Percentiles rank a stretch among this genome's conserved stretches.
Conservation (phyloP, 1,140 invertebrate genomes). For the Drosophila auraria region DNA sequence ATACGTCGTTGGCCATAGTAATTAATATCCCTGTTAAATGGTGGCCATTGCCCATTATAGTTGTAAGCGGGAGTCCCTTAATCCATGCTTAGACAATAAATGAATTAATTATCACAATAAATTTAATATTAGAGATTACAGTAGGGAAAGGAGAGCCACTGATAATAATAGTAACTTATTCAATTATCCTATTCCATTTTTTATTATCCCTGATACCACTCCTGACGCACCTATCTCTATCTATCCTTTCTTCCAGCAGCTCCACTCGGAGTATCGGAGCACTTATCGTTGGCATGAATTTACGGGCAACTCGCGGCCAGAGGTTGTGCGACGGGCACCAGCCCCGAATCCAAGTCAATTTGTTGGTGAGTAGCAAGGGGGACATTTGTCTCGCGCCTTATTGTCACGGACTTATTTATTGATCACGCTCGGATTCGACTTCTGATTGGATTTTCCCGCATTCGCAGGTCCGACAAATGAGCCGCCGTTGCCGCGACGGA, state of each 20-base stretch:
- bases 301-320: constrained; percentile 89
- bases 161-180: background rate
- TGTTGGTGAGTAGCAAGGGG: constrained; percentile 75
- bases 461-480: constrained; percentile 87
- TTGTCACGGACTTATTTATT: constrained; percentile 40
- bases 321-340: constrained; percentile 87
- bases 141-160: background rate
- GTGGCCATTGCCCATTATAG: background rate
- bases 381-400: constrained; percentile 25
- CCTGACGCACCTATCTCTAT: background rate
- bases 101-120: background rate
- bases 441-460: constrained; percentile 7
- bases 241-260: constrained; percentile 87
- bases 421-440: constrained; percentile 28
- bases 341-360: constrained; percentile 87
- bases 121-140: background rate
- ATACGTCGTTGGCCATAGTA: constrained; percentile 11
- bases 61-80: background rate
- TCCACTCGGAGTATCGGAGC: constrained; percentile 96
- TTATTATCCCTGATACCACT: background rate
- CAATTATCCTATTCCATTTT: too few relatives aligned
- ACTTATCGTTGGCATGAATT: constrained; percentile 97
- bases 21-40: constrained; percentile 4
- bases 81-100: background rate
- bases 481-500: constrained; percentile 92